Base-by-base conservation (phyloP, 2,797 vertebrate genomes). In the Enteromius thamalakanensis region DNA sequence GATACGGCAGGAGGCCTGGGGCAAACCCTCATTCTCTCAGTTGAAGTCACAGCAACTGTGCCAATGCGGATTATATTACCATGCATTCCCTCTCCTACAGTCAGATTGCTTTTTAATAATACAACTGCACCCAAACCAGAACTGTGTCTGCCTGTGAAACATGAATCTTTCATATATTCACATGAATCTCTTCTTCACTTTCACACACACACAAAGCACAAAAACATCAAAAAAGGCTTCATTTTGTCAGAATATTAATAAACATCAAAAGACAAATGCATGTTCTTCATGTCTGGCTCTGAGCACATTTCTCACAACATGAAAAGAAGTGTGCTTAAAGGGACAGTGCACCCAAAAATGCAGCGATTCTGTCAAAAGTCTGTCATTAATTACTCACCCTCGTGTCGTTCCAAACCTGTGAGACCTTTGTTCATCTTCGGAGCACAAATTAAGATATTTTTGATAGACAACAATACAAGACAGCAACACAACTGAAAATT, bases 91-190 rank as follows among this genome's bases (percentile, higher is more conserved):
- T 21, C 79, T 21, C 74, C 80, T 62, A 40, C 62, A 88, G 76
- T 86, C 85, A 89, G 86, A 89, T 88, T 72, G 84, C 86, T 87
- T 88, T 89, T 89, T 88, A 90, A 91, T 90, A 91, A 86, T 45
- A 42, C 74, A 19, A 77, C 84, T 87, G 80, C 76, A 75, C 85
- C 83, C 83, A 88, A 89, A 89, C 79, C 84, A 78, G 47, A 70
- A 76, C 17, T 76, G 68, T 71, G 34, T 68, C 49, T 32, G 55
- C 15, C 45, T 40, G 10, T 26, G 51, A 23, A 51, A 62, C 47
- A 53, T 5, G 10, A 45, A 62, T 53, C 67, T 23, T 6, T 32
- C 3, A 58, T 32, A 60, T 42, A 26, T 4, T 14, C 2, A 4
- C 26, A 45, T 62, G 19, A 26, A 15, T 47, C 29, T 49, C 29